These are phyloP conservation scores for Spialia ferax DNA, from an alignment of 2,888 invertebrate species.

Conservation along the genomic window DNA sequence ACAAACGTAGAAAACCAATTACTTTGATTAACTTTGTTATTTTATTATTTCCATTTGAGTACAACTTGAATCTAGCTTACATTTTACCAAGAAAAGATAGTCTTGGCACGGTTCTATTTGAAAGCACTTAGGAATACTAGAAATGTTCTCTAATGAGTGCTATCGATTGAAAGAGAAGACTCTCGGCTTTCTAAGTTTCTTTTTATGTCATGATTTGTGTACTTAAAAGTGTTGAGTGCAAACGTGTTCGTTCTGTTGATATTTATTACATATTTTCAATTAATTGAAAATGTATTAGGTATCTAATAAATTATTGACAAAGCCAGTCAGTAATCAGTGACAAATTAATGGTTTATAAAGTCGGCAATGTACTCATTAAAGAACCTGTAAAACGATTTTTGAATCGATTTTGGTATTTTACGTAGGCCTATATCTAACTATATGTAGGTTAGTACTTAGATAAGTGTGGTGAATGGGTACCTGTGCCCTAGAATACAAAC, in stretches of 20 bases:
- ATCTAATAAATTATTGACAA: no score
- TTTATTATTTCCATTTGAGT: no score
- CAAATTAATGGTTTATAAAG: no score
- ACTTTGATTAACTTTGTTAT: no score
- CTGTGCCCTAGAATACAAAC: background rate
- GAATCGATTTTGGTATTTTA: no score
- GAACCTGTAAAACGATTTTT: no score
- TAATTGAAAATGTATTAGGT: no score
- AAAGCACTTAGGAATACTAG: conserved; percentile 33
- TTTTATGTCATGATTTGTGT: background rate
- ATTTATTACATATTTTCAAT: background rate
- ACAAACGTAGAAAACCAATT: no score
- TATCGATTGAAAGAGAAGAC: conserved; percentile 34
- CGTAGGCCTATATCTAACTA: no score
- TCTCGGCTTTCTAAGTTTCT: conserved; percentile 14
- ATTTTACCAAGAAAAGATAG: background rate
- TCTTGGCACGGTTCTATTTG: conserved; percentile 15
- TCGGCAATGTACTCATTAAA: no score
- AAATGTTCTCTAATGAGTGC: conserved; percentile 29
- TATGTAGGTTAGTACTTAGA: no score
- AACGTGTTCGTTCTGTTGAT: background rate
- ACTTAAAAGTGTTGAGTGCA: background rate
- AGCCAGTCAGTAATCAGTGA: background rate
- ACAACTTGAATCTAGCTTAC: background rate
- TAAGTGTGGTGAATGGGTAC: no score